Evolutionary conservation across 2,797 vertebrate species (phyloP).

Genomic region (Emydoidea blandingii): DNA sequence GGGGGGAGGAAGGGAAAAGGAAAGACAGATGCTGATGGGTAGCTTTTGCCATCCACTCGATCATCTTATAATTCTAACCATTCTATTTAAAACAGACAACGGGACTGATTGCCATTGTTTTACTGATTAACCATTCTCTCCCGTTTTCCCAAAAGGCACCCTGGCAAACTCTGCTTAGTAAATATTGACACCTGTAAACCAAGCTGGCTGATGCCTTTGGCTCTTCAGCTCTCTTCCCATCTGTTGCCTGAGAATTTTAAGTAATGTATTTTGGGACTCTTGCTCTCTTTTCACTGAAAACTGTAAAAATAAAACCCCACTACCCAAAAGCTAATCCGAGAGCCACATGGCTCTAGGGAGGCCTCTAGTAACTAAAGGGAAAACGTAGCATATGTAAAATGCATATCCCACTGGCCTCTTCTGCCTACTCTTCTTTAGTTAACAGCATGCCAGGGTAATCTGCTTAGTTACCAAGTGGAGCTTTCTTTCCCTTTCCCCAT

Average conservation of each 20-base stretch:
- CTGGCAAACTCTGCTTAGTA: conserved; percentile 83
- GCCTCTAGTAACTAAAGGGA: conserved; percentile 78
- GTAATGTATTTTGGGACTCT: conserved; percentile 82
- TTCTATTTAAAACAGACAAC: conserved; percentile 76
- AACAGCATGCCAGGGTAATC: conserved; percentile 93
- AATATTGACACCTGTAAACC: conserved; percentile 89
- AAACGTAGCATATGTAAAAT: conserved; percentile 84
- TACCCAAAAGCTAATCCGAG: conserved; percentile 83
- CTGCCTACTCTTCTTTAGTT: conserved; percentile 86
- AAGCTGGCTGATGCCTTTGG: conserved; percentile 84
- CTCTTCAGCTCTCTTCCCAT: conserved; percentile 84
- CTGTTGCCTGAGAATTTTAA: conserved; percentile 89
- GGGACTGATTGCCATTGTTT: conserved; percentile 84
- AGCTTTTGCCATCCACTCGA: conserved; percentile 62
- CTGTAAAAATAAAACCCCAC: conserved; percentile 80
- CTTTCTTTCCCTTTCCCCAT: conserved; percentile 85
- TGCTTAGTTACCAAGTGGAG: conserved; percentile 91
- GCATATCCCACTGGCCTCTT: conserved; percentile 81
- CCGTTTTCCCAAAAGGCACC: conserved; percentile 78
- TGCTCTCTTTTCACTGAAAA: conserved; percentile 83
- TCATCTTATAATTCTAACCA: conserved; percentile 80
- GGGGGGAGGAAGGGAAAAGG: conserved; percentile 10
- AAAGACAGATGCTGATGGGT: conserved; percentile 76
- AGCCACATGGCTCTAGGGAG: conserved; percentile 83
- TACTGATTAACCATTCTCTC: conserved; percentile 82